phyloP scores from a whole-genome alignment of 2,888 invertebrate genomes.

The Macrophya alboannulata region DNA sequence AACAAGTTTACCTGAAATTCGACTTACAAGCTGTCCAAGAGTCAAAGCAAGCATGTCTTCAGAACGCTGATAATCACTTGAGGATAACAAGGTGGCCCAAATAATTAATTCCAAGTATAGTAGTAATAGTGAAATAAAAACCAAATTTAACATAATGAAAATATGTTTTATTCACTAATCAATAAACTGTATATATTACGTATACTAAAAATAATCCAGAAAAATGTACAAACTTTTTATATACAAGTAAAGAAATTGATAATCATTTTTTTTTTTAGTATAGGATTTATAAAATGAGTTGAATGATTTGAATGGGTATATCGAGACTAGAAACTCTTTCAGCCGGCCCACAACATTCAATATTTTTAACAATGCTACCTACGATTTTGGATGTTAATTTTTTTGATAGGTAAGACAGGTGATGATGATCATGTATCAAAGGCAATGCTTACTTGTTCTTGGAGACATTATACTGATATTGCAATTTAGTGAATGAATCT shows the following conservation, averaged over 20 bases:
- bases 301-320: conserved; percentile 40
- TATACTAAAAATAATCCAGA: conserved; percentile 51
- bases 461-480: background rate
- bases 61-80: conserved; percentile 61
- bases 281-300: conserved; percentile 28
- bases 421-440: background rate
- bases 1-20: conserved; percentile 68
- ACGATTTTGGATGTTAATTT: background rate
- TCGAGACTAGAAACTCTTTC: background rate
- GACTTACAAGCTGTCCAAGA: conserved; percentile 68
- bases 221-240: conserved; percentile 54
- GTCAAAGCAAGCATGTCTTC: conserved; percentile 69
- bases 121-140: conserved; percentile 72
- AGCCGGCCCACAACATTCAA: background rate
- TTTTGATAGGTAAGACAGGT: background rate
- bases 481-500: background rate
- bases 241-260: conserved; percentile 20
- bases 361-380: background rate
- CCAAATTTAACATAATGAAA: conserved; percentile 70
- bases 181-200: conserved; percentile 56
- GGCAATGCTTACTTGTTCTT: conserved; percentile 28
- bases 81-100: conserved; percentile 67
- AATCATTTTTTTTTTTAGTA: background rate
- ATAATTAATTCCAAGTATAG: conserved; percentile 64
- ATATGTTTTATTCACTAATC: conserved; percentile 72